Conservation (phyloP, 2,113 vertebrate species). For the Mohoua ochrocephala region DNA sequence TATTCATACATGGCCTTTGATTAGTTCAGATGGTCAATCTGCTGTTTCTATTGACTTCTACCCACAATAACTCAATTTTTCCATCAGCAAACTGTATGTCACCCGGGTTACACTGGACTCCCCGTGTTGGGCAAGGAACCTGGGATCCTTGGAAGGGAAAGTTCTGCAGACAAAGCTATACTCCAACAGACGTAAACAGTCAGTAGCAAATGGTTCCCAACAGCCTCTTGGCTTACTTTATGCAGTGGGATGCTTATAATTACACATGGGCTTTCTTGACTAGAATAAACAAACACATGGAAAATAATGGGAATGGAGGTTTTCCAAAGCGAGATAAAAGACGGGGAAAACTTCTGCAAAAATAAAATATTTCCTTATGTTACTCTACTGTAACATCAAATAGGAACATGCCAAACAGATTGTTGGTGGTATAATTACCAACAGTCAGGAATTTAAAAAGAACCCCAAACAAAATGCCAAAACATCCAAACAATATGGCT, state of each 20-base stretch:
- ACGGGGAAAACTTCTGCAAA: neutral
- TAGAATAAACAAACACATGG: neutral
- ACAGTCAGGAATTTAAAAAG: neutral
- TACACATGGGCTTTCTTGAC: neutral
- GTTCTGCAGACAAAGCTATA: neutral
- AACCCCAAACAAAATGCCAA: neutral
- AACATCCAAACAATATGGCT: neutral
- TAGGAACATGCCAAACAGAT: neutral
- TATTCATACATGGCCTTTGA: neutral
- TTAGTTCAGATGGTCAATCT: neutral
- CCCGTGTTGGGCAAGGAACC: neutral
- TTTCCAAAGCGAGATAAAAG: constrained; percentile 15
- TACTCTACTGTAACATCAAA: neutral
- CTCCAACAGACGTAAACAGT: neutral
- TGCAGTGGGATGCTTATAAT: neutral
- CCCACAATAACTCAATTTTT: neutral
- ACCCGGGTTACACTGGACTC: neutral
- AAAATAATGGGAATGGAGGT: neutral
- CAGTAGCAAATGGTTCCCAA: constrained; percentile 1
- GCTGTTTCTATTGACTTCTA: neutral
- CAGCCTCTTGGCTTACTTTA: constrained; percentile 13
- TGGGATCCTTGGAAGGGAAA: neutral
- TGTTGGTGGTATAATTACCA: neutral
- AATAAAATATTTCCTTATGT: neutral
- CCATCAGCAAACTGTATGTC: neutral